Evolutionary conservation across 37 sponge, comb jelly and placozoan species (phyloP).

Genomic region (Diacarnus erythraeanus): DNA sequence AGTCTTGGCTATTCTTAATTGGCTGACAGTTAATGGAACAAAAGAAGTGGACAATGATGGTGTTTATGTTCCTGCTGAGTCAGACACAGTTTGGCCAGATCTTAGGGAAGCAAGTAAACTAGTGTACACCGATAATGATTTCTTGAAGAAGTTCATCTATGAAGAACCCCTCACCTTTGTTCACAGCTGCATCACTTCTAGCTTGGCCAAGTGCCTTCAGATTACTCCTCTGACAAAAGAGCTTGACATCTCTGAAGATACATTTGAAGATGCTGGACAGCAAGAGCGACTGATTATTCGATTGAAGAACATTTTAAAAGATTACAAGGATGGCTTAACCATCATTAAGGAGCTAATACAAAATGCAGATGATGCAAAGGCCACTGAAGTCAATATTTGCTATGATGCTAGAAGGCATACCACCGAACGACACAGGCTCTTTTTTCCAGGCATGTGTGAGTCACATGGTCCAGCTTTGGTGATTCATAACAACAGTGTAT

Average conservation of each 20-base stretch:
- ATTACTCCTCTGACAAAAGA: slow-evolving; percentile 37
- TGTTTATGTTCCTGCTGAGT: slow-evolving; percentile 38
- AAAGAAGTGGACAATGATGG: background rate
- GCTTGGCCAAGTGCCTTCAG: slow-evolving; percentile 18
- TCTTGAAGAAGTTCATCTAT: background rate
- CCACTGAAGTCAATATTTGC: slow-evolving; percentile 65
- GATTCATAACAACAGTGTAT: slow-evolving; percentile 55
- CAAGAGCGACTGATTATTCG: slow-evolving; percentile 65
- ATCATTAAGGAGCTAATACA: slow-evolving; percentile 78
- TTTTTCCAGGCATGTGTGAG: slow-evolving; percentile 56
- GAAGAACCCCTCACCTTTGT: slow-evolving; percentile 15
- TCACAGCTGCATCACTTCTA: slow-evolving; percentile 19
- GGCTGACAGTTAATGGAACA: slow-evolving; percentile 42
- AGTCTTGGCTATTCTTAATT: slow-evolving; percentile 48
- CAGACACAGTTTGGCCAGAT: slow-evolving; percentile 15
- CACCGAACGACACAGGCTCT: slow-evolving; percentile 11
- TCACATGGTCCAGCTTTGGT: slow-evolving; percentile 73
- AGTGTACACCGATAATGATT: slow-evolving; percentile 48
- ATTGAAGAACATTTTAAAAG: slow-evolving; percentile 65
- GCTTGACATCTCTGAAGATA: slow-evolving; percentile 51
- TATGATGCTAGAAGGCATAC: slow-evolving; percentile 51
- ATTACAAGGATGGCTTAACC: slow-evolving; percentile 75
- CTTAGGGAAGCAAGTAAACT: slow-evolving; percentile 19
- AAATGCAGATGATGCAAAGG: slow-evolving; percentile 89
- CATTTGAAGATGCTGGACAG: slow-evolving; percentile 66